These are phyloP conservation scores for Isichthys henryi DNA, from an alignment of 2,113 vertebrate species.

Conservation along the genomic window DNA sequence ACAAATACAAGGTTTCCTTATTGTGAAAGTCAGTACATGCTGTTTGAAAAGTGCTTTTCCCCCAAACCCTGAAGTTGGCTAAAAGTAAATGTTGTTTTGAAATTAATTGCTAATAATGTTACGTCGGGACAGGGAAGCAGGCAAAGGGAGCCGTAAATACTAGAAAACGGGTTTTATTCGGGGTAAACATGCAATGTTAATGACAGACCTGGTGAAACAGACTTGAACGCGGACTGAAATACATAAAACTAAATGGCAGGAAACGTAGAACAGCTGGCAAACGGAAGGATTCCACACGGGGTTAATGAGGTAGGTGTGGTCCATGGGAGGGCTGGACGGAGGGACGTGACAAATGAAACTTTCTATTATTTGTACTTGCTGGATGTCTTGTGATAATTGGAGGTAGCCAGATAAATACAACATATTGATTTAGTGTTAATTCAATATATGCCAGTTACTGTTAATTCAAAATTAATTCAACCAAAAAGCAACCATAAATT, in stretches of 20 bases:
- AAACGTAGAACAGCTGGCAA: too few species aligned
- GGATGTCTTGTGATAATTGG: not conserved
- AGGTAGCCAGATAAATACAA: not conserved
- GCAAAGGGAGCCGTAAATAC: too few species aligned
- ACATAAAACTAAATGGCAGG: too few species aligned
- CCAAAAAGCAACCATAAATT: not conserved
- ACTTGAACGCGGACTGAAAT: too few species aligned
- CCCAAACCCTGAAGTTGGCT: not conserved
- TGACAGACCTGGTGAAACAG: too few species aligned
- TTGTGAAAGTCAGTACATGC: not conserved
- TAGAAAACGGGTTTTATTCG: too few species aligned
- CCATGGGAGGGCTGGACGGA: too few species aligned
- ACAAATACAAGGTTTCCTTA: not conserved
- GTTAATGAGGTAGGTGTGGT: too few species aligned
- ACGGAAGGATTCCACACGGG: too few species aligned
- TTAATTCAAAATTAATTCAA: not conserved
- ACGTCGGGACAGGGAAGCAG: too few species aligned
- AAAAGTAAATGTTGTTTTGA: not conserved
- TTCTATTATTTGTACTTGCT: not conserved
- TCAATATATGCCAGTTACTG: not conserved
- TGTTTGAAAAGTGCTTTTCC: not conserved
- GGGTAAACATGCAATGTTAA: too few species aligned
- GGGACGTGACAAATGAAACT: not conserved
- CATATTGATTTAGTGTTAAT: not conserved
- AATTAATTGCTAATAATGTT: not conserved